Conservation (phyloP, 2,888 invertebrate genomes). For the Mythimna ferrago region DNA sequence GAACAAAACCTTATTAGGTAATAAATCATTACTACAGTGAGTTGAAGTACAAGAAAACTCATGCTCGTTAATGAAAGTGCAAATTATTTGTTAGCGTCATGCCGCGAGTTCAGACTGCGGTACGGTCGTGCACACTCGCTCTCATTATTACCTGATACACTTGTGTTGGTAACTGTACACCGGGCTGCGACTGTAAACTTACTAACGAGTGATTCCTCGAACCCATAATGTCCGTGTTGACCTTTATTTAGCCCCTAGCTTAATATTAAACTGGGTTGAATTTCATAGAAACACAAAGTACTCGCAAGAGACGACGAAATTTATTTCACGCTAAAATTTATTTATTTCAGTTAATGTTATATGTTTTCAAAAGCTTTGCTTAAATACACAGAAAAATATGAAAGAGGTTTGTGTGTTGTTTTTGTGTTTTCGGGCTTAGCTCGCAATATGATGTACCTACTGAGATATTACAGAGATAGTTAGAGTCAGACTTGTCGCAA, state of each 20-base stretch:
- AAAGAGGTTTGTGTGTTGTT: no score
- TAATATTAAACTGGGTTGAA: slow-evolving; percentile 38
- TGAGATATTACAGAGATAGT: slow-evolving; percentile 8
- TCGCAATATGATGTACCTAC: slow-evolving; percentile 5
- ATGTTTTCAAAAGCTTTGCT: background rate
- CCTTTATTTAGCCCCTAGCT: slow-evolving; percentile 50
- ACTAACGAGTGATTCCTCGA: slow-evolving; percentile 60
- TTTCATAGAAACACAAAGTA: slow-evolving; percentile 40
- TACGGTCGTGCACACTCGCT: slow-evolving; percentile 52
- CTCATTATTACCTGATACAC: slow-evolving; percentile 40
- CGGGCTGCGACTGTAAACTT: slow-evolving; percentile 35
- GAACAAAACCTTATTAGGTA: slow-evolving; percentile 58
- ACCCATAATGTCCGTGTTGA: slow-evolving; percentile 57
- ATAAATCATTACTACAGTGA: slow-evolving; percentile 68
- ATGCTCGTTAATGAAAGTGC: slow-evolving; percentile 66
- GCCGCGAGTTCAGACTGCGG: slow-evolving; percentile 40
- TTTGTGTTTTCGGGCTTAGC: background rate
- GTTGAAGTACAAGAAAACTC: slow-evolving; percentile 62
- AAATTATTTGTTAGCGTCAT: slow-evolving; percentile 68
- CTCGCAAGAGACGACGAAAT: slow-evolving; percentile 5
- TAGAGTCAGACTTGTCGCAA: slow-evolving; percentile 27
- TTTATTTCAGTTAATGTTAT: slow-evolving; percentile 4
- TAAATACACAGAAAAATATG: background rate
- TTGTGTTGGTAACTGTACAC: slow-evolving; percentile 37
- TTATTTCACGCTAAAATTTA: slow-evolving; percentile 5